Base-by-base conservation (phyloP, 1,140 invertebrate species). In the Papilio helenus region DNA sequence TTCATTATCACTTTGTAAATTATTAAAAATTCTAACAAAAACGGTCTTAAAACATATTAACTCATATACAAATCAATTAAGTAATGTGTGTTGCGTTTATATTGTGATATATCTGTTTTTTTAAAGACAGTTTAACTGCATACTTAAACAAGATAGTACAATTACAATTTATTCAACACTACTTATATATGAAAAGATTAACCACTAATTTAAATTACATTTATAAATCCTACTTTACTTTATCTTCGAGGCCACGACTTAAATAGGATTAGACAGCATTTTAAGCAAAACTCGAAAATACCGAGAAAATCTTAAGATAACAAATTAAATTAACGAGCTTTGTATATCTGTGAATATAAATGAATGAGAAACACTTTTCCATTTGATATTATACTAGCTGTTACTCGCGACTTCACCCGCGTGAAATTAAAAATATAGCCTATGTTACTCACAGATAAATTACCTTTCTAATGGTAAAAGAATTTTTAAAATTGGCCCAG, bases 141-240 rank as follows among this genome's bases (percentile, higher is more conserved):
- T 46, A 46, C 1, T 46, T 46, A 46, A 12, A 14, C 14, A 55
- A 20, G 51, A 55, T 8, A 55, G 5, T 55, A 55, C 51, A 55
- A 55, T 55, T 55, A 55, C 51, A 55, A 55, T 55, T 55, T 55
- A 55, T 55, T n/a, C 16, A 18, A 55, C 44, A 46, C 10, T 55
- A 55, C n/a, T 55, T 55, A 55, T 18, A 20, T 26, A 26, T 26
- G n/a, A 23, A 20, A 61, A 61, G 23, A 61, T 2, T 23, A 26
- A 55, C n/a, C 51, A 55, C 51, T 55, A 55, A 55, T 55, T 55
- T 55, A 55, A 55, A 55, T 55, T 55, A 55, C 51, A n/a, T 55
- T 55, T 55, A 55, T 20, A 55, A 20, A 55, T 55, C 51, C 51
- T 8, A 55, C 1, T 55, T n/a, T 55, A 55, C 20, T 55, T 55